Percentiles rank a stretch among this genome's conserved stretches.
Conservation (phyloP, 2,797 vertebrate genomes). For the Xenentodon cancila region DNA sequence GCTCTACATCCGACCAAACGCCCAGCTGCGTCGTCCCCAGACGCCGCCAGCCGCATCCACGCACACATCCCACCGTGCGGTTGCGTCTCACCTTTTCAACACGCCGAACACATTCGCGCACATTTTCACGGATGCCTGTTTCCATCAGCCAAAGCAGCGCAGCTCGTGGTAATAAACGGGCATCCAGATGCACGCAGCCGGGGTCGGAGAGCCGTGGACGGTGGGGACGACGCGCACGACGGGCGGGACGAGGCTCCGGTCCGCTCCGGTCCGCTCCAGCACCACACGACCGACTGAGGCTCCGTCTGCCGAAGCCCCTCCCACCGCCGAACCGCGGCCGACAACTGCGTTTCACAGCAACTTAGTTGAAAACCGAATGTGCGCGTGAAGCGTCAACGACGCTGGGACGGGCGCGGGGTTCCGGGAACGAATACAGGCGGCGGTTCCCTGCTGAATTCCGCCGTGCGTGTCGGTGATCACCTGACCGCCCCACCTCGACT, state of each 20-base stretch:
- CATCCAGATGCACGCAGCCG: conserved; percentile 25
- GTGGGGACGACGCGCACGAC: conserved; percentile 3
- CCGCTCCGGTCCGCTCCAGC: conserved; percentile 55
- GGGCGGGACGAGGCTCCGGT: too few relatives aligned
- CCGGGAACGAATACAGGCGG: rapidly evolving
- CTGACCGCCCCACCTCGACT: conserved; percentile 66
- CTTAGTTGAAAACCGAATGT: background rate
- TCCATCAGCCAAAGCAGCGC: conserved; percentile 72
- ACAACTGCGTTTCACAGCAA: background rate
- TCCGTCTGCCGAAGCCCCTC: conserved; percentile 70
- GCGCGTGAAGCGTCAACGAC: rapidly evolving
- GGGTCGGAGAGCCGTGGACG: background rate
- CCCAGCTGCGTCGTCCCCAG: background rate
- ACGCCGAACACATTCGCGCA: conserved; percentile 86
- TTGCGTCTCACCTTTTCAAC: conserved; percentile 88
- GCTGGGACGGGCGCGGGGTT: rapidly evolving
- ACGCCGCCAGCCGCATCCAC: conserved; percentile 9
- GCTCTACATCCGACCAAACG: too few relatives aligned
- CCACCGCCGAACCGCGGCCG: conserved; percentile 40
- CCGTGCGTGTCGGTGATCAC: conserved; percentile 55
- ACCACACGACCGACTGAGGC: conserved; percentile 53
- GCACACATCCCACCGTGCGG: too few relatives aligned
- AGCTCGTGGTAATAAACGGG: conserved; percentile 13
- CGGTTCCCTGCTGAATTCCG: conserved; percentile 10
- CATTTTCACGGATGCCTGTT: conserved; percentile 75